Base-by-base conservation (phyloP, 1,140 invertebrate species). In the Rhyacophila brunnea region DNA sequence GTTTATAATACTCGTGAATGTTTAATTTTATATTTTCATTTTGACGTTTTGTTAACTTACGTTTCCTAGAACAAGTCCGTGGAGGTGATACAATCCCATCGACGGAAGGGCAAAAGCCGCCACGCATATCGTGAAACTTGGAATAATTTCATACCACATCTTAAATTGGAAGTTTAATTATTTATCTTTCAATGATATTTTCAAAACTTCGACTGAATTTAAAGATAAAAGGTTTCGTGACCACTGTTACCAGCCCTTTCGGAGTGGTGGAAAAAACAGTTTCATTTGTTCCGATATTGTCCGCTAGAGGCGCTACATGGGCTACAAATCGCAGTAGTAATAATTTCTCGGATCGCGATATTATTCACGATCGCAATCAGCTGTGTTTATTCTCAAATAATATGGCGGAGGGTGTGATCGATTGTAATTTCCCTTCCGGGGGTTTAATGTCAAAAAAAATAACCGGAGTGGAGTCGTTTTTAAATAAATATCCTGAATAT, bases 371-470 rank as follows among this genome's bases (percentile, higher is more conserved):
- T 45, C 14, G 23, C 36, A 35, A 44, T 51, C 55, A 58, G 55
- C 55, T 58, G 55, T 58, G 55, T 58, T 58, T 58, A 53, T 51
- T 51, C 44, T 49, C 54, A 9, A 58, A 35, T 50, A 58, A 58
- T 58, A 58, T 58, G 55, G 55, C 55, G 55, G 55, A 58, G 49
- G 49, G 57, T 59, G 57, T 46, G 71, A 80, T 85, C 69, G 85
- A 89, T 74, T 81, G 80, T 69, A 85, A 90, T 66, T 95, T 93
- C 82, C 93, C 92, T 59, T 77, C 43, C 86, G 54, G 84, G 82
- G 87, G 86, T 65, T 81, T 95, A 68, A 80, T 96, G 66, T 95
- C 95, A n/a, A 98, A 98, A 81, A 91, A 92, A 79, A 95, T 98
- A 80, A 99, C 95, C 46, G 92, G 91, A 50, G 91, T 95, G 17